Evolutionary conservation across 2,888 invertebrate genomes (phyloP).

Genomic region (Calameuta filiformis): DNA sequence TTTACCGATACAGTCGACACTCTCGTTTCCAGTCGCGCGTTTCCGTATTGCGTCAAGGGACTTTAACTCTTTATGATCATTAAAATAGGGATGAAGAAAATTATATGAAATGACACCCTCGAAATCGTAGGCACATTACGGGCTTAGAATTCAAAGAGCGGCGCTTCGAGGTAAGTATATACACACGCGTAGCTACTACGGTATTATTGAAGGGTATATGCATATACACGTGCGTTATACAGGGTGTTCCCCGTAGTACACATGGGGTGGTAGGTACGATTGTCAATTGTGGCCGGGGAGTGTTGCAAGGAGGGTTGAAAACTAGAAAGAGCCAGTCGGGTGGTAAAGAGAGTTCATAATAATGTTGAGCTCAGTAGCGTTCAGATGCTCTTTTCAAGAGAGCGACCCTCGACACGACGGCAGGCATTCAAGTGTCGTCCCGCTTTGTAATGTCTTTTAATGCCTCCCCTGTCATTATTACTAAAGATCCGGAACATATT

Average conservation of each 20-base stretch:
- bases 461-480: constrained; percentile 58
- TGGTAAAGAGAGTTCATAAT: constrained; percentile 52
- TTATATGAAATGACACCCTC: constrained; percentile 9
- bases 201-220: background rate
- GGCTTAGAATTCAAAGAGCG: constrained; percentile 24
- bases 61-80: background rate
- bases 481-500: constrained; percentile 59
- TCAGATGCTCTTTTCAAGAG: constrained; percentile 60
- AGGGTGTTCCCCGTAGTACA: constrained; percentile 9
- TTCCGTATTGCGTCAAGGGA: background rate
- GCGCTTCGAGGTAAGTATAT: constrained; percentile 25
- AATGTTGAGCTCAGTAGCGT: constrained; percentile 48
- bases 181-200: constrained; percentile 8
- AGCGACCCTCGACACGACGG: constrained; percentile 46
- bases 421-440: constrained; percentile 60
- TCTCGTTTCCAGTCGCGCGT: background rate
- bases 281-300: constrained; percentile 12
- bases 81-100: background rate
- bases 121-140: constrained; percentile 32
- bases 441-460: constrained; percentile 61
- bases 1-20: background rate
- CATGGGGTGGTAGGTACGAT: background rate
- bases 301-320: background rate
- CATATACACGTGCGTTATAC: background rate
- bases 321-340: constrained; percentile 39